Conservation (phyloP, 2,888 invertebrate genomes). For the Hypomecis punctinalis region DNA sequence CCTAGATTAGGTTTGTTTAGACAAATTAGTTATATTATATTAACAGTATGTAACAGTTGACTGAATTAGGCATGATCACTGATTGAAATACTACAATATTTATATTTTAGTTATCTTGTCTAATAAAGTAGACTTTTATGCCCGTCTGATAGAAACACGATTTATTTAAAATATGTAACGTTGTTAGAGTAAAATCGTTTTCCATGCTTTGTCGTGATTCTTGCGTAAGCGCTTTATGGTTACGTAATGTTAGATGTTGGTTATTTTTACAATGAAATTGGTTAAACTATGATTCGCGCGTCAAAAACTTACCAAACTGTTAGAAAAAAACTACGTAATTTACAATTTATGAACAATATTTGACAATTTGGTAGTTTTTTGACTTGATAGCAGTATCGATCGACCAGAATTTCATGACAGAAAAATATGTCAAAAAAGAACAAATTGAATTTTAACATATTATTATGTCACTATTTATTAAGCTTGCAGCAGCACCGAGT, state of each 20-base stretch:
- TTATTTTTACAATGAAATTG: conserved; percentile 11
- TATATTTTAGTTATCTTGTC: no score
- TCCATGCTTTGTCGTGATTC: conserved; percentile 12
- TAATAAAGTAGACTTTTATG: neutral
- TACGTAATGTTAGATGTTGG: neutral
- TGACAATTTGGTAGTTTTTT: conserved; percentile 2
- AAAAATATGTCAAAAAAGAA: no score
- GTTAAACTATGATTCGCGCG: neutral
- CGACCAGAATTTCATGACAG: no score
- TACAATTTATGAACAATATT: no score
- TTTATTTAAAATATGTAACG: conserved; percentile 7
- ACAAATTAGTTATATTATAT: no score
- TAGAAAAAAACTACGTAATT: neutral
- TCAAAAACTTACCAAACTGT: conserved; percentile 12
- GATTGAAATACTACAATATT: no score
- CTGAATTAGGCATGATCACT: no score
- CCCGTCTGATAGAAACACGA: conserved; percentile 1
- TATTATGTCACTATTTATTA: no score
- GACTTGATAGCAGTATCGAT: neutral
- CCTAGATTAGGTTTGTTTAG: no score
- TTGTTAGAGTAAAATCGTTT: neutral
- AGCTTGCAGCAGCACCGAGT: no score
- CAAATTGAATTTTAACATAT: no score
- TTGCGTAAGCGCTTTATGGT: conserved; percentile 11
- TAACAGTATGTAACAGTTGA: no score